These are phyloP conservation scores for Mallotus villosus DNA, from an alignment of 2,797 vertebrate genomes.

Conservation along the genomic window DNA sequence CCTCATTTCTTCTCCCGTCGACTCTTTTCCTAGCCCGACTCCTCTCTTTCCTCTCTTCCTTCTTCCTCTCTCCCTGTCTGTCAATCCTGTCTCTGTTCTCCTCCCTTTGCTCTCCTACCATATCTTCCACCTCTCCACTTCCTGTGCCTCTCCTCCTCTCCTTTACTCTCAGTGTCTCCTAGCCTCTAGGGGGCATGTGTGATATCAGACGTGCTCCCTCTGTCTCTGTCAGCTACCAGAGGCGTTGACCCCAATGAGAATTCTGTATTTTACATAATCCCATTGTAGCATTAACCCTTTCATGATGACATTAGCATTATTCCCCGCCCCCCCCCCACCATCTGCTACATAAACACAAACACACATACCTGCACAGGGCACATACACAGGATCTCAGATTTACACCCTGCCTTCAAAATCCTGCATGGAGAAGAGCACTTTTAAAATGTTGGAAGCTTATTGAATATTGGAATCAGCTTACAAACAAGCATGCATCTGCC, in stretches of 20 bases:
- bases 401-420: no score
- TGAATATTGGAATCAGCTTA: no score
- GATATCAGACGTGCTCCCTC: background rate
- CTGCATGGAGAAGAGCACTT: no score
- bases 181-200: no score
- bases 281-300: background rate
- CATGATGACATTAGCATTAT: background rate
- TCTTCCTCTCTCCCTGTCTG: background rate
- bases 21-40: background rate
- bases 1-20: background rate
- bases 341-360: background rate
- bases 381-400: background rate
- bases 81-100: background rate
- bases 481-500: no score
- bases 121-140: background rate
- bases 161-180: no score
- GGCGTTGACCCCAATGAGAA: background rate
- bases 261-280: background rate
- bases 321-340: background rate
- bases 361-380: background rate
- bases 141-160: background rate
- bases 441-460: no score
- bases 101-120: background rate
- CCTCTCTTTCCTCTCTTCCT: background rate
- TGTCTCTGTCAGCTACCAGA: background rate